Evolutionary conservation across 2,113 vertebrate genomes (phyloP), one percentile per base, ranked within the genome.

Genomic region (Paramormyrops kingsleyae): DNA sequence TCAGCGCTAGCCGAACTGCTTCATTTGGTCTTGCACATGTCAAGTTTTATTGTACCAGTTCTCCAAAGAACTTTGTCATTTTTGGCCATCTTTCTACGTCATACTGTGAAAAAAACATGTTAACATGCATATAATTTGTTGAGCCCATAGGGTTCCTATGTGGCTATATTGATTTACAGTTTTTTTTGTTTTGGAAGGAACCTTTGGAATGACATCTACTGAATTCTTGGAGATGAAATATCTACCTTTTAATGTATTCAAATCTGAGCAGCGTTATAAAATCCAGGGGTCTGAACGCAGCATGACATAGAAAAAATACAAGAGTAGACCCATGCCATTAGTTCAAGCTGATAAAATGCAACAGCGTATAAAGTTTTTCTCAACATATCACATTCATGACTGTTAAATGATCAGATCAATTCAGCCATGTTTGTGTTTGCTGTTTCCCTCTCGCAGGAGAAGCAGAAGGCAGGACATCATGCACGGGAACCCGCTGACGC

Each of bases 381-480:
- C 83, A 47, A 15, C 83, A 46, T 47, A 21, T 46, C 24, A 12
- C 24, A n/a, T 47, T 47, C 17, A 1, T 47, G 19, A 53, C 35
- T 39, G 49, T 39, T 84, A 35, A 88, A 47, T 35, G 42, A 56
- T 74, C 74, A 59, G 83, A 86, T 88, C 85, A 27, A 31, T 74
- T 17, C 47, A n/a, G 39, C 87, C 74, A 13, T 35, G 15, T 52
- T 74, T 89, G 88, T 74, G 66, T 56, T 83, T 50, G 12, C 88
- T 3, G 70, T 46, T 88, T 49, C 86, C 1, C 89, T 87, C 91
- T 91, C 92, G 44, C 66, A 99, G 98, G 95, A 97, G 98, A 91
- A 99, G 97, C 95, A 97, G 99, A 89, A 96, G 98, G 93, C 99
- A 99, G 95, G 99, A 99, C 0, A 96, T 99, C 88, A 98, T 98